Evolutionary conservation across 1,140 invertebrate genomes (phyloP).

Genomic region (Hylaeus volcanicus): DNA sequence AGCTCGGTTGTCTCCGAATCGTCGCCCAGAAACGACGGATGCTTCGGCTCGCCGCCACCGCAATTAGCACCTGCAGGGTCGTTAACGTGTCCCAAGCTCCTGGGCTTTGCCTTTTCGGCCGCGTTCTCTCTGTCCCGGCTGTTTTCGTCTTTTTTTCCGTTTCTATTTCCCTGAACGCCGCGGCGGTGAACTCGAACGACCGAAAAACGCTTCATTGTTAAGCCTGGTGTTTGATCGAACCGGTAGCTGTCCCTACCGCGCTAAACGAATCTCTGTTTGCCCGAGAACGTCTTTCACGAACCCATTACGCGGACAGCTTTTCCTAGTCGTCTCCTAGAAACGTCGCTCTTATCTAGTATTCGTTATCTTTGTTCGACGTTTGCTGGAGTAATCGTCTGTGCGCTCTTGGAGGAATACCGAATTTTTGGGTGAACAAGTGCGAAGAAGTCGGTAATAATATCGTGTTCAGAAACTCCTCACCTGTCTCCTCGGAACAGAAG

Average conservation of each 20-base stretch:
- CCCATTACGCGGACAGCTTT: conserved; percentile 24
- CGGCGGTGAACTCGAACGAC: neutral
- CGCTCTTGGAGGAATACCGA: too few relatives aligned
- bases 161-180: conserved; percentile 21
- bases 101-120: conserved; percentile 62
- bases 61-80: conserved; percentile 64
- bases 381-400: neutral
- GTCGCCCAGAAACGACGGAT: conserved; percentile 52
- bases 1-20: conserved; percentile 56
- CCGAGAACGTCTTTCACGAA: conserved; percentile 24
- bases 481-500: too few relatives aligned
- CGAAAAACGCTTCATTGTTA: conserved; percentile 45
- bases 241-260: conserved; percentile 57
- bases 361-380: conserved; percentile 47
- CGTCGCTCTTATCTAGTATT: conserved; percentile 44
- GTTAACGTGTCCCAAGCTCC: conserved; percentile 64
- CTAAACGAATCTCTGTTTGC: conserved; percentile 64
- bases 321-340: neutral
- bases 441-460: too few relatives aligned
- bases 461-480: too few relatives aligned
- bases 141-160: neutral
- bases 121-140: neutral
- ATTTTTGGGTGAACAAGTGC: too few relatives aligned
- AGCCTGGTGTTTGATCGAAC: conserved; percentile 59
- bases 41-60: conserved; percentile 52